Conservation (phyloP, 2,888 invertebrate species). For the Ornithoptera priamus region DNA sequence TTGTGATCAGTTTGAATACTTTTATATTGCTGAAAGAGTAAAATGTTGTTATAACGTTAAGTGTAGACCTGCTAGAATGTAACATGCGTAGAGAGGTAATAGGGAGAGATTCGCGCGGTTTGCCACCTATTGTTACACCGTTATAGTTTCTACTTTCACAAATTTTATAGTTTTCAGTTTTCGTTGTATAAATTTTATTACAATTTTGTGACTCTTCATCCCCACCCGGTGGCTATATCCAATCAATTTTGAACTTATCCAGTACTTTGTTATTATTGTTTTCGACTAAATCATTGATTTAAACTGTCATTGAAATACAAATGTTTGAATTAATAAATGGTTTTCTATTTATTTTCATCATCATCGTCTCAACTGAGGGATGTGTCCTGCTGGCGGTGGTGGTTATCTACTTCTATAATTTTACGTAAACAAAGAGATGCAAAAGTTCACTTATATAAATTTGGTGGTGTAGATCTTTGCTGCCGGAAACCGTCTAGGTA, state of each 20-base stretch:
- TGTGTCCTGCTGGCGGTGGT: no score
- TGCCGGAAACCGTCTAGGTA: no score
- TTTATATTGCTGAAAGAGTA: constrained; percentile 76
- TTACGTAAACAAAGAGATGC: no score
- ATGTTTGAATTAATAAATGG: constrained; percentile 71
- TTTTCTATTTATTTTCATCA: constrained; percentile 33
- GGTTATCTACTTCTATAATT: no score
- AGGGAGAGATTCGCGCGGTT: constrained; percentile 57
- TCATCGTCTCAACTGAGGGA: no score
- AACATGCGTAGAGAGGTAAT: constrained; percentile 67
- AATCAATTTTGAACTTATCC: constrained; percentile 71
- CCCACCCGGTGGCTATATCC: constrained; percentile 63
- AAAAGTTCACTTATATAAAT: no score
- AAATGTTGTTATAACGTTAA: constrained; percentile 71
- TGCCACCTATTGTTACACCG: constrained; percentile 44
- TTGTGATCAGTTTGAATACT: constrained; percentile 80
- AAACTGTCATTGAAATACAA: constrained; percentile 75
- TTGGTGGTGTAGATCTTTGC: no score
- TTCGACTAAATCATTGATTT: constrained; percentile 76
- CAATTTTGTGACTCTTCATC: constrained; percentile 34
- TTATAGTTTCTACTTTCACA: constrained; percentile 54
- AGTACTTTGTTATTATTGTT: constrained; percentile 75
- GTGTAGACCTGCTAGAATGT: constrained; percentile 77
- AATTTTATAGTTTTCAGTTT: constrained; percentile 46
- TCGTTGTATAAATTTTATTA: constrained; percentile 36